Conservation (phyloP, 2,797 vertebrate genomes). For the Aselliscus stoliczkanus region DNA sequence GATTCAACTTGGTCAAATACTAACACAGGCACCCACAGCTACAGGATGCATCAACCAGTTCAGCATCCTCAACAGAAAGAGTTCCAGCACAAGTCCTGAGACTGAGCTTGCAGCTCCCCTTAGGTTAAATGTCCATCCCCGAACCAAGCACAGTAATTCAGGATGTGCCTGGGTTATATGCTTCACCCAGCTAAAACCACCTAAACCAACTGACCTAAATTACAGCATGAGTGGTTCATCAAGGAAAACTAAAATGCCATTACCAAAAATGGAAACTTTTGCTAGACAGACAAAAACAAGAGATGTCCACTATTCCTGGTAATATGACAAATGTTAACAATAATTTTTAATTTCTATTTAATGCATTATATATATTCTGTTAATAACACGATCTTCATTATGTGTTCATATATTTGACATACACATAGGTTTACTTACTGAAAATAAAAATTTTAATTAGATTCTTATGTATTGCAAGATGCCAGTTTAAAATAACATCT, state of each 20-base stretch:
- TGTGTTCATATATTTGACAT: background rate
- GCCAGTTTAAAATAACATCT: conserved; percentile 6
- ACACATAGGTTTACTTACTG: background rate
- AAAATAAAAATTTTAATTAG: conserved; percentile 6
- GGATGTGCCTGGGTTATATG: background rate
- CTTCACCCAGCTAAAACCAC: background rate
- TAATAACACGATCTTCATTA: background rate
- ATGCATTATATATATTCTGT: background rate
- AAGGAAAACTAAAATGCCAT: background rate
- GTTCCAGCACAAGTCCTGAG: background rate
- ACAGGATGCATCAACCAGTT: background rate
- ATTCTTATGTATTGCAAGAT: background rate
- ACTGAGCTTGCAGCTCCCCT: background rate
- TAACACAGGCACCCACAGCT: background rate
- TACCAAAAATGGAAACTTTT: background rate
- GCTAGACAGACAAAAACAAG: background rate
- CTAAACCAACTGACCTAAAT: background rate
- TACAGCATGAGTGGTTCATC: background rate
- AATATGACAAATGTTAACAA: background rate
- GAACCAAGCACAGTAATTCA: background rate
- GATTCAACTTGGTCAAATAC: background rate
- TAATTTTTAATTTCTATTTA: background rate
- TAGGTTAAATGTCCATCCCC: background rate
- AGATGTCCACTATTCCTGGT: background rate
- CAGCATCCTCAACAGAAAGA: background rate